Percentiles rank a stretch among this genome's conserved stretches.
Evolutionary conservation across 2,797 vertebrate species (phyloP).

Genomic region (Distichodus sexfasciatus): DNA sequence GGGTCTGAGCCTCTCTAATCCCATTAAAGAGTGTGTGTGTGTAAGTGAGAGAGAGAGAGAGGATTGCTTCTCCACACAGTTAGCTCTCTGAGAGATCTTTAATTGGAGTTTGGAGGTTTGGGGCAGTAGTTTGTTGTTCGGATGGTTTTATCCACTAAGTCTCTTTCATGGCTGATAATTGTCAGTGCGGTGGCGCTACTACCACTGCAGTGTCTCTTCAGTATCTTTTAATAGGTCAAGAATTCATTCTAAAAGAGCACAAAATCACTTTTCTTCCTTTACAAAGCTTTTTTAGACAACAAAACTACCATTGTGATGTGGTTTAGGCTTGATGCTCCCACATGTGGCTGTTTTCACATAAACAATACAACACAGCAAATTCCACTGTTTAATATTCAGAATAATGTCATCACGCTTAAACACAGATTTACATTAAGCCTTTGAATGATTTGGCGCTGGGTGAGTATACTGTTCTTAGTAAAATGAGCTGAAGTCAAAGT

Average conservation of each 20-base stretch:
- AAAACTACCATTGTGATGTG: too few species aligned
- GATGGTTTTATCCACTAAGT: conserved; percentile 43
- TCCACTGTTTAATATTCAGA: too few species aligned
- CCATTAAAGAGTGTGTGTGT: conserved; percentile 8
- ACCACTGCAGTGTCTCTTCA: conserved; percentile 7
- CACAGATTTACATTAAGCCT: conserved; percentile 41
- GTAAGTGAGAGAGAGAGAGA: conserved; percentile 17
- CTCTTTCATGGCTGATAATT: conserved; percentile 14
- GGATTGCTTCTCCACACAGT: conserved; percentile 25
- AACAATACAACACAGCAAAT: too few species aligned
- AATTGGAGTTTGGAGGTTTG: conserved; percentile 42
- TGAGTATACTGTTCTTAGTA: conserved; percentile 51
- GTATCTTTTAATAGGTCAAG: not conserved
- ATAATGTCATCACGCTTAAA: too few species aligned
- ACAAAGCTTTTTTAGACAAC: too few species aligned
- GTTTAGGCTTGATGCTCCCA: too few species aligned
- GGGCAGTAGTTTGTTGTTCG: conserved; percentile 37
- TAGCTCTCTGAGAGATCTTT: conserved; percentile 47
- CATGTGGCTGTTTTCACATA: too few species aligned
- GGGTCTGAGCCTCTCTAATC: conserved; percentile 29
- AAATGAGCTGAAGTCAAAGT: conserved; percentile 60
- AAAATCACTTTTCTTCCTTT: too few species aligned
- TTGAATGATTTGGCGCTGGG: conserved; percentile 35
- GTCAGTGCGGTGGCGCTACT: not conserved
- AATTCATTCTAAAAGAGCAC: too few species aligned